phyloP scores from a whole-genome alignment of 2,797 vertebrate genomes.

The Lithobates pipiens region DNA sequence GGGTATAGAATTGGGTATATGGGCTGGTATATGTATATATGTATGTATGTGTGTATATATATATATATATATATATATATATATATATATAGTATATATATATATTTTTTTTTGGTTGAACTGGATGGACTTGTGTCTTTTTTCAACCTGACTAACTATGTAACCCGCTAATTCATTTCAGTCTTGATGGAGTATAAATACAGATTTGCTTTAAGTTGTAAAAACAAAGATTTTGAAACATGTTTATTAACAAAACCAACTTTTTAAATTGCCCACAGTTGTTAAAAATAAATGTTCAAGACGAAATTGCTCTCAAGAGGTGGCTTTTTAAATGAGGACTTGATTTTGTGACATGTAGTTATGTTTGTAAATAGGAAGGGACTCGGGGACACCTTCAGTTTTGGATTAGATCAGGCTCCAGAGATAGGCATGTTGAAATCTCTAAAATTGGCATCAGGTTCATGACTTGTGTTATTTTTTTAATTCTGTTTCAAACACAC shows the following conservation, averaged over 20 bases:
- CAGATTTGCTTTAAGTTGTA: no score
- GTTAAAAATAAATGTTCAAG: neutral
- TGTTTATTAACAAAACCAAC: neutral
- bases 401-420: conserved; percentile 5
- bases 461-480: conserved; percentile 7
- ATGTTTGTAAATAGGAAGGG: conserved; percentile 25
- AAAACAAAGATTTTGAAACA: no score
- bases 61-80: no score
- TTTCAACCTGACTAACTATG: no score
- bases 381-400: conserved; percentile 13
- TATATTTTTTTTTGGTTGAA: no score
- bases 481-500: conserved; percentile 15
- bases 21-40: no score
- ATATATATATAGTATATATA: no score
- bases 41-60: no score
- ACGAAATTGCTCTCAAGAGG: conserved; percentile 3
- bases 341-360: neutral
- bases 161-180: no score
- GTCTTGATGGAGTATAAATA: no score
- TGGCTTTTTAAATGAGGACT: conserved; percentile 14
- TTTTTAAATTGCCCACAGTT: neutral
- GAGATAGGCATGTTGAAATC: neutral
- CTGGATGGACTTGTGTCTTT: no score
- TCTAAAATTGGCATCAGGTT: conserved; percentile 9
- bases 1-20: no score